Conservation (phyloP, 2,888 invertebrate genomes). For the Amphipyra tragopoginis region DNA sequence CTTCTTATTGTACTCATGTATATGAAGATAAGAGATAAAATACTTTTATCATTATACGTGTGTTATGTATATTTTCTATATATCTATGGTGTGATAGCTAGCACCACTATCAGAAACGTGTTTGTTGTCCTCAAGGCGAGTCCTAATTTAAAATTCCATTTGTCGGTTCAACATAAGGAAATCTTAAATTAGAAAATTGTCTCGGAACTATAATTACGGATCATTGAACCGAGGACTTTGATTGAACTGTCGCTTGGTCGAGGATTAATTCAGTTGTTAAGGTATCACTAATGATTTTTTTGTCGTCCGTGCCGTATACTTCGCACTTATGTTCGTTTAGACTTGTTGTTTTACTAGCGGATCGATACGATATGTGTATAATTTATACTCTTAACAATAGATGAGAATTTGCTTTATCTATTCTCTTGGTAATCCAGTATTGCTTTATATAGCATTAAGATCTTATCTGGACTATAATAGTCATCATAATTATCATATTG, state of each 20-base stretch:
- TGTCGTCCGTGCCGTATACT: conserved; percentile 17
- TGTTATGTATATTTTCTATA: conserved; percentile 26
- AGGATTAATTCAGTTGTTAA: conserved; percentile 40
- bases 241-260: conserved; percentile 51
- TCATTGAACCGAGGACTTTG: conserved; percentile 55
- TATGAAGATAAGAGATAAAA: conserved; percentile 36
- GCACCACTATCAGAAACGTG: conserved; percentile 43
- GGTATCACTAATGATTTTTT: conserved; percentile 42
- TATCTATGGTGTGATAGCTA: conserved; percentile 29
- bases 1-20: conserved; percentile 33
- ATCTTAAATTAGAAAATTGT: conserved; percentile 57
- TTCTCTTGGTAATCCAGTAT: conserved; percentile 38
- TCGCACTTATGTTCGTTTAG: conserved; percentile 26
- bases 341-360: conserved; percentile 34
- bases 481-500: conserved; percentile 27
- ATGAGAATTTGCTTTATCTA: conserved; percentile 41
- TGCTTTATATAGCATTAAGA: conserved; percentile 31
- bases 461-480: conserved; percentile 36
- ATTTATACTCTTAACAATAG: conserved; percentile 39
- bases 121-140: conserved; percentile 45
- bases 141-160: conserved; percentile 48
- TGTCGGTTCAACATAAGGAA: conserved; percentile 46
- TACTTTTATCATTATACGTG: conserved; percentile 26
- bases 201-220: conserved; percentile 57
- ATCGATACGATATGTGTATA: conserved; percentile 28